These are phyloP conservation scores for Drosophila repleta DNA, from an alignment of 1,140 invertebrate genomes.

Conservation along the genomic window DNA sequence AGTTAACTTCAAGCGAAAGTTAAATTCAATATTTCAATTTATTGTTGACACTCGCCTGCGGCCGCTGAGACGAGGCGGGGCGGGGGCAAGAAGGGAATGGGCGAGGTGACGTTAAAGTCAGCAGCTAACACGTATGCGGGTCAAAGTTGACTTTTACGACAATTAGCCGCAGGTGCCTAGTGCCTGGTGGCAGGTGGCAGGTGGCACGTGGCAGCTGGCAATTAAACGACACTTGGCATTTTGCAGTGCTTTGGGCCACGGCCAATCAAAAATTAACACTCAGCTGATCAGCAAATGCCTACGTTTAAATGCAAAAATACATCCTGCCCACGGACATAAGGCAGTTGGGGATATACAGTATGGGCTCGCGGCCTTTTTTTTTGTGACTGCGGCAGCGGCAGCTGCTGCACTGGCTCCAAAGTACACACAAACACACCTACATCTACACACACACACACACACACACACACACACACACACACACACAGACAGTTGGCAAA, in stretches of 20 bases:
- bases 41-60: slow-evolving; percentile 27
- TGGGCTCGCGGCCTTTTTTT: not conserved
- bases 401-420: slow-evolving; percentile 1
- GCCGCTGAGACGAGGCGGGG: not conserved
- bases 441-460: slow-evolving; percentile 10
- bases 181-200: too few species aligned
- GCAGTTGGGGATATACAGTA: slow-evolving; percentile 44
- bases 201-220: not conserved
- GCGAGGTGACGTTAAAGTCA: slow-evolving; percentile 13
- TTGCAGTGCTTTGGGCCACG: not conserved
- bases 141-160: slow-evolving; percentile 42
- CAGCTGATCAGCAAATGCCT: slow-evolving; percentile 10
- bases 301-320: slow-evolving; percentile 51
- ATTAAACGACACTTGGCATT: slow-evolving; percentile 55
- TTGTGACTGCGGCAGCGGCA: slow-evolving; percentile 1
- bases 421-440: not conserved
- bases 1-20: slow-evolving; percentile 61
- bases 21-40: slow-evolving; percentile 63
- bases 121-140: slow-evolving; percentile 28
- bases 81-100: too few species aligned
- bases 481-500: slow-evolving; percentile 32
- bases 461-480: not conserved
- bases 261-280: slow-evolving; percentile 48
- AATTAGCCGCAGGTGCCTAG: slow-evolving; percentile 25
- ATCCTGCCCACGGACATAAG: slow-evolving; percentile 31